Evolutionary conservation across 2,113 vertebrate genomes (phyloP), one percentile per base, ranked within the genome.

Genomic region (Mungos mungo): DNA sequence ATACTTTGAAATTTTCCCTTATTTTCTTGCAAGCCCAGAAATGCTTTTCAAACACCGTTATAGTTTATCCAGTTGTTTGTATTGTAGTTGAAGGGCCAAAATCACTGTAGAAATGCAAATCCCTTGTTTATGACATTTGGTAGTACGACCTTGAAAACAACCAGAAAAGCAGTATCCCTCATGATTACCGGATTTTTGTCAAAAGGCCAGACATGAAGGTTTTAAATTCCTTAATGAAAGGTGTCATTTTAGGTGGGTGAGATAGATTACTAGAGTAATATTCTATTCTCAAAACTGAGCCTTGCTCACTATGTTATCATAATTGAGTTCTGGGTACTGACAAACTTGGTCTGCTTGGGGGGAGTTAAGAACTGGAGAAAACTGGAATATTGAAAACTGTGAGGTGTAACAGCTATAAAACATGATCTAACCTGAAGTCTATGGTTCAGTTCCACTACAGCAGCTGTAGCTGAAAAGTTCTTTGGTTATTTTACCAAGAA

Each of bases 11-110:
- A 18, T 72, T 77, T n/a, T 50, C 76, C 76, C 54, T 90, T 69
- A 31, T 65, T 92, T 93, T 90, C 54, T 72, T 96, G 47, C 15
- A 90, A 95, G 50, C n/a, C 77, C 81, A 82, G 80, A 82, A 65
- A 85, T 83, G 25, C 69, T 90, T 89, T 60, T 92, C 72, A 86
- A 87, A 69, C 88, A 57, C 41, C 52, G 19, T 3, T 21, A 33
- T 25, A 54, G 33, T 41, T 80, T 87, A 52, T 13, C 35, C 41
- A 86, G 35, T 23, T 69, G 54, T 29, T 9, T 35, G 31, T 71
- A 41, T 57, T 93, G 27, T 88, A 47, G 33, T 52, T 33, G 71
- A 69, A 94, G 21, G 52, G 31, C 52, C 66, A 80, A 96, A 85
- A 54, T n/a, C 54, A 23, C n/a, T 41, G 21, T 52, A 57, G 50